Evolutionary conservation across 2,113 vertebrate genomes (phyloP).

Genomic region (Tetraodon nigroviridis): DNA sequence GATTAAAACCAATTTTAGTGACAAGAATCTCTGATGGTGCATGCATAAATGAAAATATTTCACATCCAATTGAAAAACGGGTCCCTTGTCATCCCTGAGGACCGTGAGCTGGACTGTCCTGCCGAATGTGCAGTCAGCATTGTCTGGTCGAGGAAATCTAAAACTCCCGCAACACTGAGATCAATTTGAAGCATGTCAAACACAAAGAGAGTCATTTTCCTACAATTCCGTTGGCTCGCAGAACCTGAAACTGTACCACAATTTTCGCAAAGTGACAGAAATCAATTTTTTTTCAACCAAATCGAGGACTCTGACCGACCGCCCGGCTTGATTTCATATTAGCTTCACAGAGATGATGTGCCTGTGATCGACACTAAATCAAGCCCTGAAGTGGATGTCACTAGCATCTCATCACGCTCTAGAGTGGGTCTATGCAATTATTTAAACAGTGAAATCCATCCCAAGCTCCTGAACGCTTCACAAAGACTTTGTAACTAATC

Average conservation of each 20-base stretch:
- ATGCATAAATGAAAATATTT: background rate
- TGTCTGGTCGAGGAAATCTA: slow-evolving; percentile 30
- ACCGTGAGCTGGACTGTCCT: background rate
- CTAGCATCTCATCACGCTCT: background rate
- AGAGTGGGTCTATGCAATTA: background rate
- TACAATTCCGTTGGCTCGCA: slow-evolving; percentile 28
- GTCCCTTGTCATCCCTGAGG: background rate
- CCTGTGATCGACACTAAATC: slow-evolving; percentile 28
- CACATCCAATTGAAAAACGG: too few species aligned
- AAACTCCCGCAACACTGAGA: slow-evolving; percentile 24
- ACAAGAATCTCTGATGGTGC: too few species aligned
- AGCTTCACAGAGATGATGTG: slow-evolving; percentile 42
- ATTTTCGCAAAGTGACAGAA: too few species aligned
- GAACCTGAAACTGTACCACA: background rate
- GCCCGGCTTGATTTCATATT: slow-evolving; percentile 35
- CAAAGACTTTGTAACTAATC: background rate
- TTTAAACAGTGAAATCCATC: background rate
- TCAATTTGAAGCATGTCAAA: slow-evolving; percentile 47
- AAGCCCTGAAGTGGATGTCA: slow-evolving; percentile 10
- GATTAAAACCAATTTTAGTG: too few species aligned
- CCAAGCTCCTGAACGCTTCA: background rate
- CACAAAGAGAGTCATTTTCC: slow-evolving; percentile 41
- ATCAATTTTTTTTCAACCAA: too few species aligned
- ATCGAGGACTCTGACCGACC: slow-evolving; percentile 18
- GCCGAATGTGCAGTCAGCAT: slow-evolving; percentile 14